Base-by-base conservation (phyloP, 2,113 vertebrate genomes). In the Carassius gibelio region DNA sequence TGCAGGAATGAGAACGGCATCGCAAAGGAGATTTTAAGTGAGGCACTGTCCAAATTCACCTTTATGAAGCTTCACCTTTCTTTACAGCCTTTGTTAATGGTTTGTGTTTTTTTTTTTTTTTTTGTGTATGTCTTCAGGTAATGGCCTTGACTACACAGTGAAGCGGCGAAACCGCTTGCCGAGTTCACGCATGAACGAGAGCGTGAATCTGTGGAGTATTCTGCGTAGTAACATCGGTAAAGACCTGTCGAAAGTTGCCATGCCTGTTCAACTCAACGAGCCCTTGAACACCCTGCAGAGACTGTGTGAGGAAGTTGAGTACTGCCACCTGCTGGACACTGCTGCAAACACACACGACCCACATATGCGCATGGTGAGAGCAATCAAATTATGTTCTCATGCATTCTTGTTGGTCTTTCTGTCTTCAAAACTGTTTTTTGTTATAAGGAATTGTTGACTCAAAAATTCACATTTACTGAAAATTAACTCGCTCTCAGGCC, bases 181-280 rank as follows among this genome's bases (percentile, higher is more conserved):
- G 1, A 87, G 85, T 50, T 48, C 48, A 1, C 66, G 88, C 26
- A 11, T 83, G 19, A 87, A 76, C n/a, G 83, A 61, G 34, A 84
- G 83, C 8, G 85, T 89, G 36, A 85, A 89, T 71, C 87, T 99
- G 2, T 99, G 98, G 98, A 98, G 97, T 91, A 99, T 99, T 90
- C 95, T 99, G 78, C 95, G 95, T 64, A 98, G 97, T 64, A 99
- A 99, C 92, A 99, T 99, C 0, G 98, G 98, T 23, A 99, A 99
- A 92, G 98, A 99, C 88, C 94, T 99, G 71, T 99, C 97, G 82
- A 99, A 99, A 85, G 98, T 99, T 91, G 95, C 97, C 45, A 99
- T 99, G 98, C 98, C 98, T 0, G 98, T 99, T 52, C 96, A 97
- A 82, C 92, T 99, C 5, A 99, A 99, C 0, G 98, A 99, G 88